phyloP scores from a whole-genome alignment of 2,113 vertebrate genomes.

The Hydropotes inermis region DNA sequence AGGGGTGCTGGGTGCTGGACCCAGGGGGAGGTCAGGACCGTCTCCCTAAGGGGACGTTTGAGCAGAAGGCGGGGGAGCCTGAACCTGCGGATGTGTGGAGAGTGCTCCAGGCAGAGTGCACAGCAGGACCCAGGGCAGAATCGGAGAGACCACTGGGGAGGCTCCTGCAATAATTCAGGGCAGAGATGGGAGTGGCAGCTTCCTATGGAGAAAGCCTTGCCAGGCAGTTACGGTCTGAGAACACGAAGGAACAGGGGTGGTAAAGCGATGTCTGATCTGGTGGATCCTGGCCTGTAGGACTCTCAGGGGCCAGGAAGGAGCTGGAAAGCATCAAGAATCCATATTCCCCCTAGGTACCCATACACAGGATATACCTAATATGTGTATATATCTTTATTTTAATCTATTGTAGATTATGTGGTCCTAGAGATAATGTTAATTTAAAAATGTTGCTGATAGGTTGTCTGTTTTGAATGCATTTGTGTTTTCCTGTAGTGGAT shows the following conservation, averaged over 20 bases:
- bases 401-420: background rate
- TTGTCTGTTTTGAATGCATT: background rate
- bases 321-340: background rate
- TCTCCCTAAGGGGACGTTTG: background rate
- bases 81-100: background rate
- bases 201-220: background rate
- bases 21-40: background rate
- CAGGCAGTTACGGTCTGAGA: background rate
- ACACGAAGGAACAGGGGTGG: fast-evolving
- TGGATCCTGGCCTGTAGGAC: background rate
- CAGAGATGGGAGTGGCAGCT: background rate
- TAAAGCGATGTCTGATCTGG: background rate
- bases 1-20: background rate
- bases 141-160: too few species aligned
- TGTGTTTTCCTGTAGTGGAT: background rate
- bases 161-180: background rate
- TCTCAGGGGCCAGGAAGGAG: background rate
- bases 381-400: background rate
- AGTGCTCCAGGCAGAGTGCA: too few species aligned
- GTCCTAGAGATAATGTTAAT: background rate
- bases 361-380: background rate
- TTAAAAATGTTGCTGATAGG: background rate
- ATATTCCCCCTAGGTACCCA: background rate
- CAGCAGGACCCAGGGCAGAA: background rate
- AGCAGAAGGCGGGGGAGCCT: background rate